Evolutionary conservation across 1,140 invertebrate species (phyloP).

Genomic region (Micrasema longulum): DNA sequence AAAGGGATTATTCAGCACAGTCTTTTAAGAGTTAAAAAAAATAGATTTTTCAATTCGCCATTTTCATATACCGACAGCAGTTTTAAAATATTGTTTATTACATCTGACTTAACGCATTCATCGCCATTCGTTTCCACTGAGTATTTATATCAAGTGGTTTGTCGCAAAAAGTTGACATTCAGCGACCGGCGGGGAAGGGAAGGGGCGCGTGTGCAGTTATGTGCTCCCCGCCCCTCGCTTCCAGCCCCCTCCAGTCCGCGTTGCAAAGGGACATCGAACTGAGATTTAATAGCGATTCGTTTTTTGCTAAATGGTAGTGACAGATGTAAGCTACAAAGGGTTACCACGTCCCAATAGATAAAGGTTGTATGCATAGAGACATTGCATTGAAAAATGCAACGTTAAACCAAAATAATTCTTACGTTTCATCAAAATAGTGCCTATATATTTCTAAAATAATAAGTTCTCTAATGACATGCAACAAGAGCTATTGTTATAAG

Average conservation of each 20-base stretch:
- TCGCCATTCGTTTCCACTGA: neutral
- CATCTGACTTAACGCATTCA: constrained; percentile 36
- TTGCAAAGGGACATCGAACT: constrained; percentile 29
- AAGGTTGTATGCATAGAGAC: no score
- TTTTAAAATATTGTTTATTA: constrained; percentile 7
- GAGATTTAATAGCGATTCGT: constrained; percentile 26
- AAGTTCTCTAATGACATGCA: no score
- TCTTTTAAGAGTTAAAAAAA: no score
- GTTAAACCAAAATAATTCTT: no score
- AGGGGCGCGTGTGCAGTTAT: constrained; percentile 48
- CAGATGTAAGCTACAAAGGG: constrained; percentile 14
- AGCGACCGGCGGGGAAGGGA: constrained; percentile 16
- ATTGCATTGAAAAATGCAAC: no score
- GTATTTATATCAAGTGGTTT: constrained; percentile 49
- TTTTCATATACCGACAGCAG: no score
- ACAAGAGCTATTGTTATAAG: no score
- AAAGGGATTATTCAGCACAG: no score
- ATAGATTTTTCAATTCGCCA: no score
- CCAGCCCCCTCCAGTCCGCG: neutral
- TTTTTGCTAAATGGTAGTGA: constrained; percentile 28
- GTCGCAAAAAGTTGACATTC: constrained; percentile 52
- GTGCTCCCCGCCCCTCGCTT: neutral
- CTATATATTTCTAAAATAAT: no score
- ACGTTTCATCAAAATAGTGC: no score
- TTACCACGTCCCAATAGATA: neutral